Evolutionary conservation across 2,797 vertebrate genomes (phyloP).

Genomic region (Lepilemur ruficaudatus): DNA sequence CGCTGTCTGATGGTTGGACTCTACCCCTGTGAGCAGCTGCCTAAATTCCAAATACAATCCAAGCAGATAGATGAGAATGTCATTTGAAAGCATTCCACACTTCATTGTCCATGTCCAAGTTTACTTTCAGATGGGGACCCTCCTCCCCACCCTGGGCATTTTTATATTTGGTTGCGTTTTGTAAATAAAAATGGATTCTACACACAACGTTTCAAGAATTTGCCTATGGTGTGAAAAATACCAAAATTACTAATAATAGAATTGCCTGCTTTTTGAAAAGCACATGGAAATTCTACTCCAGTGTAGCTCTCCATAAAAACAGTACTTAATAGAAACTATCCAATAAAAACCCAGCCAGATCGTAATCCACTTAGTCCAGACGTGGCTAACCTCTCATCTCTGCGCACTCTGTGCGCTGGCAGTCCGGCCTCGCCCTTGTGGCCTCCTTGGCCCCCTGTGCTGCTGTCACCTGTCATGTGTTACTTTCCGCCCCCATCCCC

Average conservation of each 20-base stretch:
- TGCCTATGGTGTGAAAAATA: not conserved
- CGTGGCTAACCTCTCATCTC: not conserved
- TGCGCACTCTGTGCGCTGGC: fast-evolving
- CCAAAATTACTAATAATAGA: not conserved
- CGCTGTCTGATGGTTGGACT: not conserved
- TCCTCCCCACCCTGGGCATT: not conserved
- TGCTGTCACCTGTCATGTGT: not conserved
- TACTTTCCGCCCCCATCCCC: not conserved
- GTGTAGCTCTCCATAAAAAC: not conserved
- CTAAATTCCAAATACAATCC: not conserved
- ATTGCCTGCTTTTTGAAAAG: not conserved
- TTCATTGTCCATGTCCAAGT: not conserved
- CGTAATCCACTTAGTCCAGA: too few relatives aligned
- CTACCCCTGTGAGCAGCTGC: fast-evolving
- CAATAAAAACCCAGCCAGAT: fast-evolving
- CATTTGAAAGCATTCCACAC: not conserved
- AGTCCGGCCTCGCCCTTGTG: not conserved
- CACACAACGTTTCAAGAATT: not conserved
- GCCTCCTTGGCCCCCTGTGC: not conserved
- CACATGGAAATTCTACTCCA: not conserved
- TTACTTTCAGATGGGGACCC: not conserved
- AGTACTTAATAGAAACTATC: not conserved
- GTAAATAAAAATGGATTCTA: not conserved
- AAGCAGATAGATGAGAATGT: not conserved
- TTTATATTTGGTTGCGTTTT: not conserved